Percentiles rank a stretch among this genome's conserved stretches.
Conservation (phyloP, 2,797 vertebrate species). For the Danio jaintianensis region DNA sequence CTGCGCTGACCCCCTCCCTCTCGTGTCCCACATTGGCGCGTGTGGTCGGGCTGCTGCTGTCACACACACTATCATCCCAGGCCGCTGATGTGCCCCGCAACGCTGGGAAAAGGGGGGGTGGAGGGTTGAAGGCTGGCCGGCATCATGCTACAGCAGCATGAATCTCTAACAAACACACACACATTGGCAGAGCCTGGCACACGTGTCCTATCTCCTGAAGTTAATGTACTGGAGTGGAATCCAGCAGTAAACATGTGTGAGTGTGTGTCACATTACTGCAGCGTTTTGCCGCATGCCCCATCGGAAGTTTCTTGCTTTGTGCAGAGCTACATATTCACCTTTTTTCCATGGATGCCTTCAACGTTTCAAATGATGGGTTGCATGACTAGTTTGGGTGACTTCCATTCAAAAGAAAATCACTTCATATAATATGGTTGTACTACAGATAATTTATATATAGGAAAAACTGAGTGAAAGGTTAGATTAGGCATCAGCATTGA, state of each 20-base stretch:
- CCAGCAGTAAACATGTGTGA: conserved; percentile 33
- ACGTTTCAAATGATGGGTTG: no score
- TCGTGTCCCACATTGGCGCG: conserved; percentile 65
- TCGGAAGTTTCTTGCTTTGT: background rate
- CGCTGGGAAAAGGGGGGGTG: conserved; percentile 53
- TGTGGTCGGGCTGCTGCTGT: conserved; percentile 68
- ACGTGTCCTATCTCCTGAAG: conserved; percentile 59
- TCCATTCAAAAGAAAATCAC: no score
- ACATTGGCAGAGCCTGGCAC: conserved; percentile 40
- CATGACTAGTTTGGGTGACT: no score
- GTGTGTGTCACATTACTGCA: conserved; percentile 14
- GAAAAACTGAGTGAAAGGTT: no score
- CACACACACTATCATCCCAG: conserved; percentile 70
- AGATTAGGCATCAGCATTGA: no score
- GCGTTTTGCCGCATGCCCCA: background rate
- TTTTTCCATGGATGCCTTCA: no score
- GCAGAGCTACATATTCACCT: background rate
- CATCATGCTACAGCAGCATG: conserved; percentile 51
- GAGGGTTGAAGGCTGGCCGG: conserved; percentile 27
- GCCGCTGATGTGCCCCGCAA: conserved; percentile 74
- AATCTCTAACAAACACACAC: conserved; percentile 46
- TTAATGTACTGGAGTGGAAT: conserved; percentile 41
- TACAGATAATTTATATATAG: no score
- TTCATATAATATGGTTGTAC: no score
- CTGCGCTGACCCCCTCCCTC: conserved; percentile 49